Conservation (phyloP, 2,888 invertebrate species). For the Monopis laevigella region DNA sequence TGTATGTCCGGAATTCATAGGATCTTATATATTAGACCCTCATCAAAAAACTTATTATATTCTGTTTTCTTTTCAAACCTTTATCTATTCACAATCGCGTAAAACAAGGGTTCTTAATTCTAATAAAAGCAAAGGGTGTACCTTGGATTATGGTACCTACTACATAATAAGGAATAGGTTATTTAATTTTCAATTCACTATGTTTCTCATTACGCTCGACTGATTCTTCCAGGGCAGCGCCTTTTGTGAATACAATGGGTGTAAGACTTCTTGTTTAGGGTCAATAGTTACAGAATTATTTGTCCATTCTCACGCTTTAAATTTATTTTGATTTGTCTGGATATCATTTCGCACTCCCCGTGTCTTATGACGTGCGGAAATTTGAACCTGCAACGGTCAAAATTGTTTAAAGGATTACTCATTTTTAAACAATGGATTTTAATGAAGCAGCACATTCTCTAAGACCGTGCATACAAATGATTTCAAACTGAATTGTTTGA, state of each 20-base stretch:
- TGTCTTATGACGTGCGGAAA: neutral
- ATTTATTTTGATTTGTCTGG: constrained; percentile 9
- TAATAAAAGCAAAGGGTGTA: constrained; percentile 51
- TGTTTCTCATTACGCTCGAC: constrained; percentile 30
- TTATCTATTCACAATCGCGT: constrained; percentile 50
- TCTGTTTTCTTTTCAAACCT: constrained; percentile 4
- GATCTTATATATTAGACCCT: no score
- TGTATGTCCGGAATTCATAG: no score
- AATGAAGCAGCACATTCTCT: neutral
- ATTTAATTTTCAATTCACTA: constrained; percentile 12
- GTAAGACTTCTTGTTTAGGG: constrained; percentile 33
- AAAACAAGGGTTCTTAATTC: constrained; percentile 49
- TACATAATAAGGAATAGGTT: constrained; percentile 11
- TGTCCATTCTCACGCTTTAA: constrained; percentile 36
- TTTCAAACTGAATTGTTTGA: neutral
- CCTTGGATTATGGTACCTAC: neutral
- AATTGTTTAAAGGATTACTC: neutral
- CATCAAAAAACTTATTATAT: no score
- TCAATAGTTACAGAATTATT: constrained; percentile 25
- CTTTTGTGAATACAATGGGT: constrained; percentile 43
- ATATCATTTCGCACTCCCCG: constrained; percentile 8
- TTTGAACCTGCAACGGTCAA: no score
- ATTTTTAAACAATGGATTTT: constrained; percentile 1
- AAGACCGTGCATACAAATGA: constrained; percentile 6
- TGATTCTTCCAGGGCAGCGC: constrained; percentile 57